These are phyloP conservation scores for Oppia nitens DNA, from an alignment of 1,140 invertebrate genomes.

Conservation along the genomic window DNA sequence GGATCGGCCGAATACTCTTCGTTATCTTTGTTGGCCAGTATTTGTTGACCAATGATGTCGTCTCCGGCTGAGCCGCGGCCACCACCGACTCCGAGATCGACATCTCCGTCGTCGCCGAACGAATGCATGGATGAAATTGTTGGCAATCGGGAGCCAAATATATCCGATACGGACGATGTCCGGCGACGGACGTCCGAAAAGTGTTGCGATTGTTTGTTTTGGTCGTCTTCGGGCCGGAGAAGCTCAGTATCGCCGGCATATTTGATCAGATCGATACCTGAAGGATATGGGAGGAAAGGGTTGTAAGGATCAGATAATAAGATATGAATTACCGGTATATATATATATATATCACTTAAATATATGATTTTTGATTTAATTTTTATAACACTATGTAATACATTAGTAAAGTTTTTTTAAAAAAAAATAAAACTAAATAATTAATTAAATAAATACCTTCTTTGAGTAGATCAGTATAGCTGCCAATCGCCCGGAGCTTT, in stretches of 20 bases:
- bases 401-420: neutral
- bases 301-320: too few species aligned
- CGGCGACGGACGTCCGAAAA: neutral
- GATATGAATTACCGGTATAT: too few species aligned
- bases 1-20: too few species aligned
- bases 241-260: neutral
- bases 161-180: neutral
- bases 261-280: slow-evolving; percentile 1
- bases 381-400: neutral
- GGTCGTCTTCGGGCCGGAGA: neutral
- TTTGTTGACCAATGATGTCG: too few species aligned
- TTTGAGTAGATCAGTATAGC: neutral
- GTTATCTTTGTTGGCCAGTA: too few species aligned
- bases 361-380: neutral
- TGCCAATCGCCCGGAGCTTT: neutral
- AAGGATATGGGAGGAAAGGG: neutral
- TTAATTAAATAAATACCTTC: neutral
- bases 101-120: neutral
- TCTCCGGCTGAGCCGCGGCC: neutral
- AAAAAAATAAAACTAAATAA: neutral
- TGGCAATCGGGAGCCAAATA: neutral
- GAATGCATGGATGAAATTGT: neutral
- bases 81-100: neutral
- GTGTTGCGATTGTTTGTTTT: neutral
- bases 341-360: too few species aligned